Percentiles rank a stretch among this genome's conserved stretches.
Conservation (phyloP, 2,888 invertebrate species). For the Ectemnius lituratus region DNA sequence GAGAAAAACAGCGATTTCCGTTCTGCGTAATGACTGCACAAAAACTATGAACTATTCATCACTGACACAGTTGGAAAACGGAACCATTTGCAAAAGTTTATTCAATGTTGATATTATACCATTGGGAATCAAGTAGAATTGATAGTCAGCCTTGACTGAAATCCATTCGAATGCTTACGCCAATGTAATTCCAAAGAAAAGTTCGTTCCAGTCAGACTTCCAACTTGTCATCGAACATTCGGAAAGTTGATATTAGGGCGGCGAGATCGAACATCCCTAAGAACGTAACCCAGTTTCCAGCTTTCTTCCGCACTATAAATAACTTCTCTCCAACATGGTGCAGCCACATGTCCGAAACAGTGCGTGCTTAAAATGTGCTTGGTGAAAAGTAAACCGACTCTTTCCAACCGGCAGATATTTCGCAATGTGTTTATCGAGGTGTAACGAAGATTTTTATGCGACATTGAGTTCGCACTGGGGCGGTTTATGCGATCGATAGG, state of each 20-base stretch:
- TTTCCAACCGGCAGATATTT: neutral
- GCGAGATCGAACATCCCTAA: slow-evolving; percentile 22
- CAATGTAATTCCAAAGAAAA: neutral
- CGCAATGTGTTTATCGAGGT: neutral
- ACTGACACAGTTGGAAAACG: no score
- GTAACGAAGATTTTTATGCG: neutral
- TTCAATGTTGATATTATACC: no score
- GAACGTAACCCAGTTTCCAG: slow-evolving; percentile 50
- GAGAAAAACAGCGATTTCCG: no score
- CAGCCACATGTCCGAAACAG: no score
- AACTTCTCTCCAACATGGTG: slow-evolving; percentile 7
- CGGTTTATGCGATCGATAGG: slow-evolving; percentile 1
- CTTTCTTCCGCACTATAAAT: slow-evolving; percentile 48
- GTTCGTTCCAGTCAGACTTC: slow-evolving; percentile 27
- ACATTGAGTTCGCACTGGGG: neutral
- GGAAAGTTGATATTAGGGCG: slow-evolving; percentile 37
- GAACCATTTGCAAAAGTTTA: no score
- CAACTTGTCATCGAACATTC: slow-evolving; percentile 29
- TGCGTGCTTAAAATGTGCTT: neutral
- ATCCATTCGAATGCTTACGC: no score
- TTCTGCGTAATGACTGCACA: no score
- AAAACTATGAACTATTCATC: no score
- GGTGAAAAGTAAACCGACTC: neutral
- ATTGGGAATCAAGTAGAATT: no score
- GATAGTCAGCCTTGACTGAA: no score